These are phyloP conservation scores for Brachionus plicatilis DNA, from an alignment of 1,140 invertebrate genomes.

Conservation along the genomic window DNA sequence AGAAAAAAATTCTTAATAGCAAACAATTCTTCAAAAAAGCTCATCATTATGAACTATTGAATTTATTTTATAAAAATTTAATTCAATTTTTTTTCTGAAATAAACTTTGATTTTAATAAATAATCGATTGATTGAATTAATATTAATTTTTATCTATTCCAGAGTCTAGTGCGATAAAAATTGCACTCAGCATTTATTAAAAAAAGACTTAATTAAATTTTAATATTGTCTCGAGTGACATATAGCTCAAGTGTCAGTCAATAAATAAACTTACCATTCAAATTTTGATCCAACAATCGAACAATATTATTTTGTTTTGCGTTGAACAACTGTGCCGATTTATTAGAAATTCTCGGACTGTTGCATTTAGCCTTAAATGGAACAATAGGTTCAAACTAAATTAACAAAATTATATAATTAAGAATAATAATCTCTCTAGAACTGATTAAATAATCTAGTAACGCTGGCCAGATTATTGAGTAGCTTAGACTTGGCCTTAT, in stretches of 20 bases:
- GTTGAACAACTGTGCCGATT: not conserved
- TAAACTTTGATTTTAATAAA: not conserved
- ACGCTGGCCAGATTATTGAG: not conserved
- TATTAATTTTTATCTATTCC: not conserved
- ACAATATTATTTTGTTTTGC: not conserved
- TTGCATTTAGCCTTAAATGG: not conserved
- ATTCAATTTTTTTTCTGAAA: too few relatives aligned
- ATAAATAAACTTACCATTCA: not conserved
- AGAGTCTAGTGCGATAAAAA: not conserved
- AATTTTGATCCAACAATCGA: not conserved
- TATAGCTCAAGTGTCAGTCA: not conserved
- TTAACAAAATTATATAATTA: not conserved
- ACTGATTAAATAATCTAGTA: not conserved
- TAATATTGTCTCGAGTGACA: not conserved
- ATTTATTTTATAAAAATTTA: too few relatives aligned
- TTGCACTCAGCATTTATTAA: not conserved
- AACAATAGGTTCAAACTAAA: not conserved
- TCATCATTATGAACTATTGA: too few relatives aligned
- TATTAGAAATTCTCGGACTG: constrained; percentile 6
- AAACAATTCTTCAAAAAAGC: not conserved
- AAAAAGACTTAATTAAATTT: not conserved
- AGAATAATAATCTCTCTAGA: not conserved
- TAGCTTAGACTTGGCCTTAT: not conserved
- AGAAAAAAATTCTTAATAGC: not conserved
- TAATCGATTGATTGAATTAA: not conserved